phyloP scores from a whole-genome alignment of 2,113 vertebrate species.

The Callipepla squamata region DNA sequence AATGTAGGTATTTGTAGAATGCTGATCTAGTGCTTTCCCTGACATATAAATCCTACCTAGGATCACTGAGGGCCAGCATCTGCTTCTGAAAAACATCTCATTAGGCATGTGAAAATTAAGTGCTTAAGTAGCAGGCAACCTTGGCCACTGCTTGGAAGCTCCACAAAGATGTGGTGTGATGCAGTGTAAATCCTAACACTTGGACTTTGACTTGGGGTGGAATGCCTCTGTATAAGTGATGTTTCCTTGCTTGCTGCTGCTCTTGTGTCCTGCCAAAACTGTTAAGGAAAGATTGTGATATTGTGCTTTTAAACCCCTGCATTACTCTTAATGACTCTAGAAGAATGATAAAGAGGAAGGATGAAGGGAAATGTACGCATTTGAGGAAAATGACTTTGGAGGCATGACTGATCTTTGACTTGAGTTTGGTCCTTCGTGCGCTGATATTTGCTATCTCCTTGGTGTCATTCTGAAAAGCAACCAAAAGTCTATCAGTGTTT shows the following conservation, averaged over 20 bases:
- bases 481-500: fast-evolving
- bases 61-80: not conserved
- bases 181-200: not conserved
- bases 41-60: not conserved
- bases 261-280: not conserved
- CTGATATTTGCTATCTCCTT: not conserved
- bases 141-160: not conserved
- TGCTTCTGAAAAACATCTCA: not conserved
- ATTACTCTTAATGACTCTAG: not conserved
- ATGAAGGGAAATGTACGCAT: not conserved
- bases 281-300: not conserved
- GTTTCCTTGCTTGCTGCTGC: not conserved
- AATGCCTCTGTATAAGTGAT: not conserved
- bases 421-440: not conserved
- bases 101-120: not conserved
- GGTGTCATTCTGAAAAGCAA: not conserved
- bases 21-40: not conserved
- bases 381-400: not conserved
- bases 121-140: not conserved
- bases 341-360: not conserved
- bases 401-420: not conserved
- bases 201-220: not conserved
- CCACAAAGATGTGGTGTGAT: not conserved
- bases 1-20: not conserved
- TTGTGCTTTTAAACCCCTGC: not conserved